Evolutionary conservation across 1,140 invertebrate species (phyloP), one percentile per base, ranked within the genome.

Genomic region (Pomacea maculata): DNA sequence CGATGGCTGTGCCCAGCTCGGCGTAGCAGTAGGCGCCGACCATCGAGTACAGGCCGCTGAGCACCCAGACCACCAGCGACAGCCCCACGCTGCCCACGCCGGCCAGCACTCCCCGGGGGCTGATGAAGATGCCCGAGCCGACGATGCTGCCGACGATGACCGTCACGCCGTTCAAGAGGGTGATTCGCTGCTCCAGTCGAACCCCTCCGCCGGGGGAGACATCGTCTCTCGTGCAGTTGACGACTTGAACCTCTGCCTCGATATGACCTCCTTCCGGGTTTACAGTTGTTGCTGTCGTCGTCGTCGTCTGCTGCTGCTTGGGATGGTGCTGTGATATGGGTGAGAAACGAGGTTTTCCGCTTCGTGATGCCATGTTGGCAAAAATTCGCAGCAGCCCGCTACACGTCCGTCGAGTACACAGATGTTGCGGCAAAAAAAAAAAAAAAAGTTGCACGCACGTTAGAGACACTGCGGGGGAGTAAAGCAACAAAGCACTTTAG

Each of bases 41-140:
- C 86, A 97, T 92, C 1, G 96, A 96, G 79, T 97, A 93, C 4
- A 95, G 81, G 79, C 97, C 97, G 87, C 96, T 97, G 6, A 94
- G 88, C 7, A 93, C 92, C 97, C 97, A 98, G 64, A 97, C 93
- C n/a, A 97, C 91, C 1, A 98, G 91, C 85, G 96, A 95, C 82
- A 96, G 92, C n/a, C 94, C 96, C 0, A 97, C 94, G 19, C 96
- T 97, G 34, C 96, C 96, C 2, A 96, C 95, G 88, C 95, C 93
- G 83, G 94, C 89, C 14, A 97, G 90, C 1, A 97, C 95, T 80
- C 97, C 96, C 88, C 95, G 97, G 0, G 98, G 98, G 15, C 97
- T 98, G 14, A 99, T 95, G 91, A 99, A 99, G 89, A 99, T 97
- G 57, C 96, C 96, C 8, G 96, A 97, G 2, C 91, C 91, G 68